Conservation (phyloP, 2,113 vertebrate species). For the Opisthocomus hoazin region DNA sequence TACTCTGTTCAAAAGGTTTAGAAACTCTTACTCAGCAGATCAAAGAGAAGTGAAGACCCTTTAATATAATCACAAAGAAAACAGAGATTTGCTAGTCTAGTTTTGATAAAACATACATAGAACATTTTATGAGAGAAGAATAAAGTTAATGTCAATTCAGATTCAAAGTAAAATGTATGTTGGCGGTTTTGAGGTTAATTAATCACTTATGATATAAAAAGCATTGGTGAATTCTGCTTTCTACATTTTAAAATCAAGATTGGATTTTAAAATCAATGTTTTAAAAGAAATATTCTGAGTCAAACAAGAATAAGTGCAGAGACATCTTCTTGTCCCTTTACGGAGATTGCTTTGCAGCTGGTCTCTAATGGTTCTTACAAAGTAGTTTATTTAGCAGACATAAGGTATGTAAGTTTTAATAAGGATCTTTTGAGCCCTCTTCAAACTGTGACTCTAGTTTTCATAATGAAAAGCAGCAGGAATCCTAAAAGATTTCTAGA, state of each 20-base stretch:
- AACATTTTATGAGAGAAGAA: not conserved
- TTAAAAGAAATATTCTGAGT: not conserved
- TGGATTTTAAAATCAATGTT: not conserved
- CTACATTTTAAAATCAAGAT: not conserved
- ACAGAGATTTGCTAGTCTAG: not conserved
- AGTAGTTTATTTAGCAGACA: not conserved
- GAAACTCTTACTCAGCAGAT: not conserved
- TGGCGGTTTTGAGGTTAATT: not conserved
- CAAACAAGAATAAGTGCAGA: not conserved
- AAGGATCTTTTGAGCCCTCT: not conserved
- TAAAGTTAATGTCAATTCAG: not conserved
- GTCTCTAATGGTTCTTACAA: not conserved
- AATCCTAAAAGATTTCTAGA: not conserved
- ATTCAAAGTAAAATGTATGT: not conserved
- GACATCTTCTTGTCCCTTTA: not conserved
- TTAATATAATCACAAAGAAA: not conserved
- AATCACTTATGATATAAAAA: not conserved
- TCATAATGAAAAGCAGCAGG: not conserved
- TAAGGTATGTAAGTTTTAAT: not conserved
- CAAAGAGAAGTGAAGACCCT: not conserved
- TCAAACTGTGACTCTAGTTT: not conserved
- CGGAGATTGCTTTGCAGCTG: not conserved
- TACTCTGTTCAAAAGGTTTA: not conserved
- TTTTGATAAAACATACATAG: not conserved
- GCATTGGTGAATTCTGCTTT: not conserved